Conservation (phyloP, 2,797 vertebrate genomes). For the Spheniscus humboldti region DNA sequence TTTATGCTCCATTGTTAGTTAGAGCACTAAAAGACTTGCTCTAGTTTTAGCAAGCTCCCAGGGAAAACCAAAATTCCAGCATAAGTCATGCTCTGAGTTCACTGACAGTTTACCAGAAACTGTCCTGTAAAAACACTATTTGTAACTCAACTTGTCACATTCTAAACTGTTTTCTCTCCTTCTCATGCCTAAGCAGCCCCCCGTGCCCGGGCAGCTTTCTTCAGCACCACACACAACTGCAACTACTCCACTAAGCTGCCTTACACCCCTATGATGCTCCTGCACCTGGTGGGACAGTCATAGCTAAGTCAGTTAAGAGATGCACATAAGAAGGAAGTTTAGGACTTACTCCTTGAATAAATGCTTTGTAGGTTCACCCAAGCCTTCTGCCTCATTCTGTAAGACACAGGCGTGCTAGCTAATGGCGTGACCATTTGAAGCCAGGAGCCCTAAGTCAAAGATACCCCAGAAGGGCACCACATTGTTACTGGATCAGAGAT, state of each 20-base stretch:
- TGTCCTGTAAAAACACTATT: neutral
- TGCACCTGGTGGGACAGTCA: neutral
- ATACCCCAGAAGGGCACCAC: neutral
- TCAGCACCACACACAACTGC: neutral
- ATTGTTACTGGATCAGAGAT: neutral
- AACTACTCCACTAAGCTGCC: neutral
- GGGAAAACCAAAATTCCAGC: neutral
- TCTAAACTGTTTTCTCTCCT: neutral
- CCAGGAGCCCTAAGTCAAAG: neutral
- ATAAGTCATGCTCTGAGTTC: rapidly evolving
- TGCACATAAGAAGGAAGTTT: neutral
- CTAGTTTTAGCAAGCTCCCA: neutral
- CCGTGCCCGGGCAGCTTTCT: neutral
- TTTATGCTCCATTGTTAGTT: neutral
- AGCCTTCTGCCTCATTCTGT: neutral
- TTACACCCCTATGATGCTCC: neutral
- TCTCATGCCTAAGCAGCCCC: neutral
- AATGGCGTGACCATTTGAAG: neutral
- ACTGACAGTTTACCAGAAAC: neutral
- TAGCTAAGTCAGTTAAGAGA: neutral
- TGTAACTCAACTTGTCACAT: neutral
- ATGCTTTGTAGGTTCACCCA: neutral
- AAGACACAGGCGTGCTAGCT: neutral
- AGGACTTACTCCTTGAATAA: neutral
- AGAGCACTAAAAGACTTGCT: neutral